These are phyloP conservation scores for Trichogramma pretiosum DNA, from an alignment of 1,140 invertebrate species.

Conservation along the genomic window DNA sequence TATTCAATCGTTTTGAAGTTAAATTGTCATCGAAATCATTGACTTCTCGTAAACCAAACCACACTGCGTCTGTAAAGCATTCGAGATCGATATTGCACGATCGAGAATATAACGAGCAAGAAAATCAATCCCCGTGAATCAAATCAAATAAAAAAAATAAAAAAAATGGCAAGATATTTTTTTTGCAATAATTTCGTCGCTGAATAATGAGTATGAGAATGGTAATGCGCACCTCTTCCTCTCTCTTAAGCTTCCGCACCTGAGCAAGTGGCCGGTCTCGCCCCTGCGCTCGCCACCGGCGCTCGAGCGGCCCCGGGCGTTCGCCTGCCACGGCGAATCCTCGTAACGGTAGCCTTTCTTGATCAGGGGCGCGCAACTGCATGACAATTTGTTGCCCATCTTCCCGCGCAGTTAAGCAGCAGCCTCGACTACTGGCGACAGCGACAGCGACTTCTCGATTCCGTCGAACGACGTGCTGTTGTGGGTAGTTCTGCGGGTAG, in stretches of 20 bases:
- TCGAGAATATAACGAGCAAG: too few species aligned
- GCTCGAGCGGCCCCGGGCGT: conserved; percentile 12
- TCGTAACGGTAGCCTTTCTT: conserved; percentile 90
- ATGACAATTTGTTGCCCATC: conserved; percentile 94
- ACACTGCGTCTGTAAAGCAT: too few species aligned
- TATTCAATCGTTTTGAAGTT: too few species aligned
- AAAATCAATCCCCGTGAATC: too few species aligned
- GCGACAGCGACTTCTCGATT: conserved; percentile 12
- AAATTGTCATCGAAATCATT: too few species aligned
- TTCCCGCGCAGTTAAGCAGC: too few species aligned
- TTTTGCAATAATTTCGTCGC: not conserved
- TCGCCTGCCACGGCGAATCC: conserved; percentile 82
- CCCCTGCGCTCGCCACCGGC: conserved; percentile 53
- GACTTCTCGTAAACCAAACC: too few species aligned
- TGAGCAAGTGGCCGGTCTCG: conserved; percentile 82
- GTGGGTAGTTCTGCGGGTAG: too few species aligned
- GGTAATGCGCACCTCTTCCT: conserved; percentile 47
- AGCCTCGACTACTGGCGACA: conserved; percentile 15
- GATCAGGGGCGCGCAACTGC: conserved; percentile 86
- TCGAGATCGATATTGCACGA: too few species aligned
- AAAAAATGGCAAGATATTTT: too few species aligned
- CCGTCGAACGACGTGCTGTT: too few species aligned
- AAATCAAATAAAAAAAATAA: too few species aligned
- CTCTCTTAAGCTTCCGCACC: conserved; percentile 59
- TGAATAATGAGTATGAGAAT: not conserved